phyloP scores from a whole-genome alignment of 2,113 vertebrate species.

The Sula dactylatra region DNA sequence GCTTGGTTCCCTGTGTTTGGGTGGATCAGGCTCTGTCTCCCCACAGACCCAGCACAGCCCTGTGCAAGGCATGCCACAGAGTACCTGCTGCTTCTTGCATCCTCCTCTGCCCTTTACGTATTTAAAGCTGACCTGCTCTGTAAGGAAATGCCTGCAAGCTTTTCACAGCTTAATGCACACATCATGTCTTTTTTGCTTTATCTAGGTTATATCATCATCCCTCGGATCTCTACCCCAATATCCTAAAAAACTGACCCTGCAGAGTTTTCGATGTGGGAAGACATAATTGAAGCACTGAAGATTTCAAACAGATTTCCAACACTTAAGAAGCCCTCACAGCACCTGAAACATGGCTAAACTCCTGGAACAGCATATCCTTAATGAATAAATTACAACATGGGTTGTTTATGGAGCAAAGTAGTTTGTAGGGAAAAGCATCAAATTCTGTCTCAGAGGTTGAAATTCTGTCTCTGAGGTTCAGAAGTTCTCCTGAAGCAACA shows the following conservation, averaged over 20 bases:
- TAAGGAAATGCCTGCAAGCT: not conserved
- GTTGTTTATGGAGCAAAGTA: not conserved
- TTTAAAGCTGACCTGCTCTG: not conserved
- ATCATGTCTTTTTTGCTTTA: not conserved
- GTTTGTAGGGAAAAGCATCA: not conserved
- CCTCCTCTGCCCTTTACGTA: rapidly evolving
- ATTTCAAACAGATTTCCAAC: not conserved
- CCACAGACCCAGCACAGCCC: not conserved
- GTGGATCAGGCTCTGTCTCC: too few relatives aligned
- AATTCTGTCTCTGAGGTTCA: not conserved
- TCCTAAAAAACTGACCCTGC: not conserved
- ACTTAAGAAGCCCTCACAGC: not conserved
- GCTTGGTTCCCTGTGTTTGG: not conserved
- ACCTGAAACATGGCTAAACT: not conserved
- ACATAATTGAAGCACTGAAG: not conserved
- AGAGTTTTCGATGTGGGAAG: not conserved
- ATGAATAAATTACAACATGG: rapidly evolving
- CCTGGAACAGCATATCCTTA: not conserved
- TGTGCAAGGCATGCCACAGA: not conserved
- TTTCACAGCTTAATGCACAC: not conserved
- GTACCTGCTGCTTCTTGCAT: too few relatives aligned
- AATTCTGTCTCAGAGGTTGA: not conserved
- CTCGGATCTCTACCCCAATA: rapidly evolving
- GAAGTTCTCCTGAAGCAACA: not conserved
- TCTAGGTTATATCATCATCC: not conserved